Conservation (phyloP, 2,797 vertebrate species). For the Columba guinea region DNA sequence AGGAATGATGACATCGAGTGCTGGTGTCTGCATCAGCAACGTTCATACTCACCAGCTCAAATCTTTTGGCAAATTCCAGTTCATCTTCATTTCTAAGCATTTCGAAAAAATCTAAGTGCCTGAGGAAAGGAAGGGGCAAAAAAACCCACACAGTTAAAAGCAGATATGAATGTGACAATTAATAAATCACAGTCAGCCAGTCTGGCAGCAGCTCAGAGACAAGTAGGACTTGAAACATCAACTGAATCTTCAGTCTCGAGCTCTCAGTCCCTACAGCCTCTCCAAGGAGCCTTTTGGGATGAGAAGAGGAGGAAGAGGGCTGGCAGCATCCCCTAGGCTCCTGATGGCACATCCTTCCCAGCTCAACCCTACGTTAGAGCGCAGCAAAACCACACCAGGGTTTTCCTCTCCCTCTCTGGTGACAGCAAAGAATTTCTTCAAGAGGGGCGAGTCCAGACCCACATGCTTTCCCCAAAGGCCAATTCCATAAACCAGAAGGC, state of each 20-base stretch:
- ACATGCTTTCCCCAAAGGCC: neutral
- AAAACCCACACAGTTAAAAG: neutral
- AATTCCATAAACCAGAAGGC: neutral
- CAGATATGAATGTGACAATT: neutral
- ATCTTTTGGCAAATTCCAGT: slow-evolving; percentile 94
- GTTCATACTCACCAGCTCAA: slow-evolving; percentile 85
- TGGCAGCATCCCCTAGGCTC: neutral
- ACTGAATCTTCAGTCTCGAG: neutral
- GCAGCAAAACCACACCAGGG: fast-evolving
- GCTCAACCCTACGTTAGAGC: fast-evolving
- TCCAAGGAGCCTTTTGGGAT: neutral
- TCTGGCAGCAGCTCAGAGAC: neutral
- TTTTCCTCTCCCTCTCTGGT: neutral
- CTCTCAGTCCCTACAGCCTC: neutral
- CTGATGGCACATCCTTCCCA: neutral
- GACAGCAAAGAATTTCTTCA: neutral
- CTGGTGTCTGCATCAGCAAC: neutral
- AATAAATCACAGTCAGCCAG: neutral
- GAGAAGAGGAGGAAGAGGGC: neutral
- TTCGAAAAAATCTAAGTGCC: slow-evolving; percentile 99
- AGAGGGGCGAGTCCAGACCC: neutral
- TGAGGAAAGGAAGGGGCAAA: slow-evolving; percentile 52
- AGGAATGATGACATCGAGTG: fast-evolving
- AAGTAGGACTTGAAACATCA: neutral
- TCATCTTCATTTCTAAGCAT: slow-evolving; percentile 99